A percentile compares a stretch with the other conserved stretches of the same genome.
These are phyloP conservation scores for Gastracanthus pulcherrimus DNA, from an alignment of 2,888 invertebrate species.

Conservation along the genomic window DNA sequence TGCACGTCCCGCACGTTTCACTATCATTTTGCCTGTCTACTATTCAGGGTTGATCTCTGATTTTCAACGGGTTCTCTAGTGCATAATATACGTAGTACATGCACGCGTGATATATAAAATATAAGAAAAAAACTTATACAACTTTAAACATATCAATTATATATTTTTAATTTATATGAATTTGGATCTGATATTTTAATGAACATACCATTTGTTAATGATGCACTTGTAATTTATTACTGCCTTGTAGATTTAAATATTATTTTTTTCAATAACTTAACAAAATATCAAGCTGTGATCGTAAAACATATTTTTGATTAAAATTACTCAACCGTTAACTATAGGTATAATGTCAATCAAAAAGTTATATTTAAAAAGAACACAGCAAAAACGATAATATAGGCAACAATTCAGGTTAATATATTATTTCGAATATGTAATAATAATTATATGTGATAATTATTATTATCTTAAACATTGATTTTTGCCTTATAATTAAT, in stretches of 20 bases:
- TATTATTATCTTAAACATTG: no score
- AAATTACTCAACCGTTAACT: no score
- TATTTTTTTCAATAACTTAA: not conserved
- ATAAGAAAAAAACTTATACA: not conserved
- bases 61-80: not conserved
- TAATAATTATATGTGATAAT: no score
- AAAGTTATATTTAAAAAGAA: no score
- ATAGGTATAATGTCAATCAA: no score
- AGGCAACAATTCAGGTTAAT: no score
- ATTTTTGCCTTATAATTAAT: no score
- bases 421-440: no score
- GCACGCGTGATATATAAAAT: no score
- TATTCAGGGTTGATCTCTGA: not conserved
- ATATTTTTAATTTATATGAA: not conserved
- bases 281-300: not conserved
- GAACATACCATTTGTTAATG: not conserved
- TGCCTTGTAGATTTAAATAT: not conserved
- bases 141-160: not conserved
- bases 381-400: no score
- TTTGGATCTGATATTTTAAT: constrained; percentile 5
- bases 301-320: not conserved
- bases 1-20: not conserved
- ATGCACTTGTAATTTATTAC: constrained; percentile 13
- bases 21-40: no score
- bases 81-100: not conserved